Evolutionary conservation across 92 coral and sea anemone species (phyloP).

Genomic region (Porites cylindrica): DNA sequence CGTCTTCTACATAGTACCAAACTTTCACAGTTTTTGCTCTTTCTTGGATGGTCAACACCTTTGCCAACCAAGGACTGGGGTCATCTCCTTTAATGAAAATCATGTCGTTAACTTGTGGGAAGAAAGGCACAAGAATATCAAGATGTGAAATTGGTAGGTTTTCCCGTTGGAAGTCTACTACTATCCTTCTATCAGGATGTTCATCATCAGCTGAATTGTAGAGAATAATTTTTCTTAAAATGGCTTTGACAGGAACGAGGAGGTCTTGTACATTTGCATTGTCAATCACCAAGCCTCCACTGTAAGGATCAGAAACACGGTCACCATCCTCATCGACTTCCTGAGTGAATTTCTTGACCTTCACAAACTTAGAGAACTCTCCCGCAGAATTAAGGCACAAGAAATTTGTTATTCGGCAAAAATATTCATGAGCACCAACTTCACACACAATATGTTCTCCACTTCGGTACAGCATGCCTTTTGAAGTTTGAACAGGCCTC

Average conservation of each 20-base stretch:
- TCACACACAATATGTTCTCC: constrained; percentile 38
- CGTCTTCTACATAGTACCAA: constrained; percentile 36
- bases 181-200: too few species aligned
- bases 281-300: too few species aligned
- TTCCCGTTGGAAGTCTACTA: too few species aligned
- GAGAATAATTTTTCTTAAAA: too few species aligned
- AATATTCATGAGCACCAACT: constrained; percentile 10
- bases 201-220: too few species aligned
- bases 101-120: constrained; percentile 49
- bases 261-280: too few species aligned
- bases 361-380: too few species aligned
- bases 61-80: constrained; percentile 51
- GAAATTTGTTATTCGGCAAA: constrained; percentile 26
- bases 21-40: constrained; percentile 46
- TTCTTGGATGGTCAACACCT: constrained; percentile 34
- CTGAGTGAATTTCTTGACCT: too few species aligned
- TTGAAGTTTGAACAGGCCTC: constrained; percentile 30
- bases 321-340: too few species aligned
- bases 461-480: constrained; percentile 45
- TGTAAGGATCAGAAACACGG: too few species aligned
- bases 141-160: constrained; percentile 21
- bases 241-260: too few species aligned
- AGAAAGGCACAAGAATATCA: constrained; percentile 55
- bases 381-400: constrained; percentile 11
- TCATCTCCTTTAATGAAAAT: constrained; percentile 54